Evolutionary conservation across 2,888 invertebrate species (phyloP).

Genomic region (Temnothorax rugatulus): DNA sequence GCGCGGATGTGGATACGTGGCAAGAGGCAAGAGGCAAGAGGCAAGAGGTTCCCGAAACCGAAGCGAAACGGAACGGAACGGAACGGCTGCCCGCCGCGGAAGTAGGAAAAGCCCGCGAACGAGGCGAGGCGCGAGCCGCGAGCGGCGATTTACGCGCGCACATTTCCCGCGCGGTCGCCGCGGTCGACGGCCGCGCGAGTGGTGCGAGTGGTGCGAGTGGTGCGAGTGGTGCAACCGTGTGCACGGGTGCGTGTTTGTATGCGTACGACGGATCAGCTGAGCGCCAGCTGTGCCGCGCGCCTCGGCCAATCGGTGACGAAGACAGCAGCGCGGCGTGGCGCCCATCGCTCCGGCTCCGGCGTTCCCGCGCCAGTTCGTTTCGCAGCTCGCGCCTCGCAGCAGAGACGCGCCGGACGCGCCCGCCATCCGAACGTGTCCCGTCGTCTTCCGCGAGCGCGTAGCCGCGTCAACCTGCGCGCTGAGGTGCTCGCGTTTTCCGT

Average conservation of each 20-base stretch:
- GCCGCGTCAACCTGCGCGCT: not conserved
- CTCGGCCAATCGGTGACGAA: constrained; percentile 77
- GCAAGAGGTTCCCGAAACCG: not conserved
- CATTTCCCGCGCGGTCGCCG: constrained; percentile 81
- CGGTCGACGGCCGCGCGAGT: not conserved
- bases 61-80: not conserved
- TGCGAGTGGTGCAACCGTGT: not conserved
- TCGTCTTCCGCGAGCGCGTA: not conserved
- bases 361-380: constrained; percentile 71
- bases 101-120: constrained; percentile 46
- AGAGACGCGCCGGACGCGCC: no score
- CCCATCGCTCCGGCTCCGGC: constrained; percentile 73
- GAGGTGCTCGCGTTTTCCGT: not conserved
- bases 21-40: constrained; percentile 38
- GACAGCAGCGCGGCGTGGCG: constrained; percentile 60
- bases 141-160: constrained; percentile 81
- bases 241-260: constrained; percentile 45
- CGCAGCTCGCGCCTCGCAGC: not conserved
- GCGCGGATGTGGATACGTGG: constrained; percentile 18
- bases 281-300: constrained; percentile 83
- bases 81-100: constrained; percentile 53
- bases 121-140: not conserved
- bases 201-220: constrained; percentile 42
- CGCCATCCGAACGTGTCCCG: not conserved
- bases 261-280: constrained; percentile 82